phyloP scores from a whole-genome alignment of 1,140 invertebrate genomes.

The Magallana ariakensis region DNA sequence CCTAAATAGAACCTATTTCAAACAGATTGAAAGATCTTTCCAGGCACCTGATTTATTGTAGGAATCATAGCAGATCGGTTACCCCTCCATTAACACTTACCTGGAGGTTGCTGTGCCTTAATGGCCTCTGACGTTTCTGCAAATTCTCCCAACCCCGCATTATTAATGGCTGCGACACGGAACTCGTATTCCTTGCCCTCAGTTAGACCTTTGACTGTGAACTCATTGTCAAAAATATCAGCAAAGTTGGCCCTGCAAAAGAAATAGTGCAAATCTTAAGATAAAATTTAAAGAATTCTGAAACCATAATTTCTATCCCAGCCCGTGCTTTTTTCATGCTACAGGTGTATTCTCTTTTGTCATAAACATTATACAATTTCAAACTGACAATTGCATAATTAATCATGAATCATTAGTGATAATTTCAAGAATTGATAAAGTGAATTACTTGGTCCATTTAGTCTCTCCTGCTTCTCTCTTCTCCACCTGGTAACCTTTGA shows the following conservation, averaged over 20 bases:
- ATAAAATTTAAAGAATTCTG: too few relatives aligned
- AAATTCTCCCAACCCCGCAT: slow-evolving; percentile 95
- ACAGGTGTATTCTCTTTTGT: too few relatives aligned
- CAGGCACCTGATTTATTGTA: too few relatives aligned
- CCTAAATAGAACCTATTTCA: too few relatives aligned
- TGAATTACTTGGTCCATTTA: slow-evolving; percentile 87
- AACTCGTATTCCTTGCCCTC: slow-evolving; percentile 99
- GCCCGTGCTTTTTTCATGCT: too few relatives aligned
- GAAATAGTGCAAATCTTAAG: neutral
- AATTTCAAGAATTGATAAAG: neutral
- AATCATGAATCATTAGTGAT: neutral
- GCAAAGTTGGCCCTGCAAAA: slow-evolving; percentile 70
- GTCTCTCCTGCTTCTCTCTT: slow-evolving; percentile 92
- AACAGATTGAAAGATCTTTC: too few relatives aligned
- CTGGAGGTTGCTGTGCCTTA: slow-evolving; percentile 90
- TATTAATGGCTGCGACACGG: slow-evolving; percentile 96
- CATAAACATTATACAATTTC: too few relatives aligned
- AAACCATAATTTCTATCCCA: too few relatives aligned
- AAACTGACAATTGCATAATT: too few relatives aligned
- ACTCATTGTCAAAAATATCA: slow-evolving; percentile 80
- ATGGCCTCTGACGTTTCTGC: slow-evolving; percentile 95
- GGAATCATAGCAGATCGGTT: too few relatives aligned
- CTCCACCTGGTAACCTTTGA: slow-evolving; percentile 95
- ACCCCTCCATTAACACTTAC: slow-evolving; percentile 75
- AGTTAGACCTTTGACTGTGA: slow-evolving; percentile 91